Conservation (phyloP, 2,797 vertebrate species). For the Brotula barbata region DNA sequence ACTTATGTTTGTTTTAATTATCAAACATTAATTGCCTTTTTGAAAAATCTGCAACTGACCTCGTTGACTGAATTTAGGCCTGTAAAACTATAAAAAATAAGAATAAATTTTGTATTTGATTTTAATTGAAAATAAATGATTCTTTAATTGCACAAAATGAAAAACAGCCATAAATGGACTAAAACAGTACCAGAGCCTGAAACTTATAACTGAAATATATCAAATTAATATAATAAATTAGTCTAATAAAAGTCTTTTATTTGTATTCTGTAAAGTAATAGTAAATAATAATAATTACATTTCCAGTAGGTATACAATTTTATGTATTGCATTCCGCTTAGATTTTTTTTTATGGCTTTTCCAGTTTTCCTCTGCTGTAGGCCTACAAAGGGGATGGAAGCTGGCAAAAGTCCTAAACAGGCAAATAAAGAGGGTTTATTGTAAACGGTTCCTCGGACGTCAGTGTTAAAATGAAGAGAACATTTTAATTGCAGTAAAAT, state of each 20-base stretch:
- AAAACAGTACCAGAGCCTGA: neutral
- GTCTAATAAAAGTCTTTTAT: too few species aligned
- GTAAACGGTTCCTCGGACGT: neutral
- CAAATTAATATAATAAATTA: too few species aligned
- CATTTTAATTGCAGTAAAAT: neutral
- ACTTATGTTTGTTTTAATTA: neutral
- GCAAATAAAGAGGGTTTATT: neutral
- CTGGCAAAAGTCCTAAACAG: neutral
- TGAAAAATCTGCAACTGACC: neutral
- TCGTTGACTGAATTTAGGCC: neutral
- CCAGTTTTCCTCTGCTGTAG: too few species aligned
- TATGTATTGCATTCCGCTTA: neutral
- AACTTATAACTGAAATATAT: neutral
- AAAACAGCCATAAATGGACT: neutral
- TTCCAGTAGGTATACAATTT: too few species aligned
- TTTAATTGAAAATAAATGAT: too few species aligned
- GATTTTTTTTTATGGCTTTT: neutral
- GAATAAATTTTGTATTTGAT: too few species aligned
- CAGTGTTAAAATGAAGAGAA: neutral
- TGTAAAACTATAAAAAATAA: neutral
- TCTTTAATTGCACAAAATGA: neutral
- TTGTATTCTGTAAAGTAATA: too few species aligned
- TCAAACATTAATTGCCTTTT: neutral
- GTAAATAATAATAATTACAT: too few species aligned
- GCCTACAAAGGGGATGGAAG: neutral